These are phyloP conservation scores for Calcarius lapponicus DNA, from an alignment of 2,797 vertebrate genomes.

Conservation along the genomic window DNA sequence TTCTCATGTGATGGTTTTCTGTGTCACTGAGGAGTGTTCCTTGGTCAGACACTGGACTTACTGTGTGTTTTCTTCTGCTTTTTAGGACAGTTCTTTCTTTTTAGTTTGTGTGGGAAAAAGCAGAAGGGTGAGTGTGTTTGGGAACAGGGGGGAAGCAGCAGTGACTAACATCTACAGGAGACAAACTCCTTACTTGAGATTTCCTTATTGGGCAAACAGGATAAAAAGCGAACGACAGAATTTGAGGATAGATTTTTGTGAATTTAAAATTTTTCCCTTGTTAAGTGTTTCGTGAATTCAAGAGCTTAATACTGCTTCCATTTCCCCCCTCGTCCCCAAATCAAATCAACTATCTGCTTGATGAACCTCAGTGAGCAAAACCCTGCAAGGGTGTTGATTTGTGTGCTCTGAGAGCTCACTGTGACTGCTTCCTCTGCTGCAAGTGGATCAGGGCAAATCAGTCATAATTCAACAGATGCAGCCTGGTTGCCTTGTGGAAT, in stretches of 20 bases:
- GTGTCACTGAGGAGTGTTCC: constrained; percentile 32
- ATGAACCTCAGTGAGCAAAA: not conserved
- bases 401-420: not conserved
- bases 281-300: not conserved
- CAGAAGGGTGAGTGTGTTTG: not conserved
- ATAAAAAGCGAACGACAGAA: not conserved
- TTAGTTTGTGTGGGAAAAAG: constrained; percentile 57
- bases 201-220: not conserved
- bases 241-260: not conserved
- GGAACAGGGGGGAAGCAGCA: not conserved
- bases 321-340: not conserved
- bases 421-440: not conserved
- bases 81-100: constrained; percentile 55
- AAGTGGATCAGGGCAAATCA: not conserved
- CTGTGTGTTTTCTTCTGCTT: constrained; percentile 35
- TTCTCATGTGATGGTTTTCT: constrained; percentile 63
- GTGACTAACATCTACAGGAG: not conserved
- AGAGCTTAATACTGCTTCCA: not conserved
- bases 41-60: constrained; percentile 51
- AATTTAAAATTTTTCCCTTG: not conserved
- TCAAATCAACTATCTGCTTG: not conserved
- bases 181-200: not conserved
- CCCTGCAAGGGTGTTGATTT: not conserved
- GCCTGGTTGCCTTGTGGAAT: not conserved
- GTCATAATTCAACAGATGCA: not conserved